Percentiles rank a stretch among this genome's conserved stretches.
These are phyloP conservation scores for Planococcus citri DNA, from an alignment of 1,140 invertebrate species.

Conservation along the genomic window DNA sequence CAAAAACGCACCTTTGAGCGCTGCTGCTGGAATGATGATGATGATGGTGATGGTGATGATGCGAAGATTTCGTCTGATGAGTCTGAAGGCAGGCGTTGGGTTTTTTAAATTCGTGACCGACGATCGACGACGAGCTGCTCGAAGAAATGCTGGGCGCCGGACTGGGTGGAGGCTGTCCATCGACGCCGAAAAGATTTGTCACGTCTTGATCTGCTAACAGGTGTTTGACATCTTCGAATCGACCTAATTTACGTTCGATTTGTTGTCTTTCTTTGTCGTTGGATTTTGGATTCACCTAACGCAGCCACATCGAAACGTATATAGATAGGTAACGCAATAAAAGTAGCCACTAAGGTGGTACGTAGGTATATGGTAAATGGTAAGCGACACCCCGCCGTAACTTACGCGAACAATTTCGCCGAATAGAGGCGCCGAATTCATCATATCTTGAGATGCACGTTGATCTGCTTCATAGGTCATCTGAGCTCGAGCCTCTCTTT, in stretches of 20 bases:
- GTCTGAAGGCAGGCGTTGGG: conserved; percentile 36
- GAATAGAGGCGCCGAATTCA: conserved; percentile 38
- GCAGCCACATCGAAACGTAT: not conserved
- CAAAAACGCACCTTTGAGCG: conserved; percentile 5
- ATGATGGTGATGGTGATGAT: conserved; percentile 37
- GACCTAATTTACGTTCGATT: conserved; percentile 58
- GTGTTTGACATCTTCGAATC: conserved; percentile 52
- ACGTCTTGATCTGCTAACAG: conserved; percentile 47
- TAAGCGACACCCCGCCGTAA: no score
- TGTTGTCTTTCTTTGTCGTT: conserved; percentile 60
- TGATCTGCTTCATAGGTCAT: conserved; percentile 51
- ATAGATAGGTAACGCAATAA: not conserved
- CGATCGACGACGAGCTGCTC: conserved; percentile 23
- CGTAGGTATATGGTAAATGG: no score
- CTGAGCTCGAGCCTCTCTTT: conserved; percentile 54
- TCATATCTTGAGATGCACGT: conserved; percentile 35
- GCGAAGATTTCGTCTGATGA: conserved; percentile 36
- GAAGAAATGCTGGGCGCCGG: conserved; percentile 36
- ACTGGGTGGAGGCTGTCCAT: conserved; percentile 46
- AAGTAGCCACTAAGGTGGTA: not conserved
- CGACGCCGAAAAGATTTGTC: conserved; percentile 53
- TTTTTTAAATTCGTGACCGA: conserved; percentile 45
- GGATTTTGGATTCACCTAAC: conserved; percentile 49
- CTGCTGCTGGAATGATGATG: conserved; percentile 30
- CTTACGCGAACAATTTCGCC: conserved; percentile 45